phyloP scores from a whole-genome alignment of 2,797 vertebrate genomes.

The Myotis pilosus region DNA sequence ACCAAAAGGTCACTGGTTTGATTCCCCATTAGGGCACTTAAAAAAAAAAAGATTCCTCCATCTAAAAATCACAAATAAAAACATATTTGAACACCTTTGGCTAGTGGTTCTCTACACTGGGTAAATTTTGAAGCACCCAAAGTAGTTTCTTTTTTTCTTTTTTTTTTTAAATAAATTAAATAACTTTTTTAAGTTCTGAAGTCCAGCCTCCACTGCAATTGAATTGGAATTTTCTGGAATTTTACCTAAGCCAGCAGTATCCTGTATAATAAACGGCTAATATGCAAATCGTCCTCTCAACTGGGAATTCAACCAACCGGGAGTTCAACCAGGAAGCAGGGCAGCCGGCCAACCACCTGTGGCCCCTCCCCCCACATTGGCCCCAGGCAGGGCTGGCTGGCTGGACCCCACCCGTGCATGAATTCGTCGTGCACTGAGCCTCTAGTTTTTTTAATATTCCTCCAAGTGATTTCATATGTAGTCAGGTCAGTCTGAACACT shows the following conservation, averaged over 20 bases:
- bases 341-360: too few relatives aligned
- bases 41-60: too few relatives aligned
- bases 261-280: too few relatives aligned
- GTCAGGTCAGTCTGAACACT: background rate
- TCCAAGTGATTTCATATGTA: background rate
- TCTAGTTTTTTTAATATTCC: background rate
- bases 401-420: too few relatives aligned
- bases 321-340: too few relatives aligned
- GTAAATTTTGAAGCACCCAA: background rate
- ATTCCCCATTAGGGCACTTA: background rate
- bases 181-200: background rate
- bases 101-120: background rate
- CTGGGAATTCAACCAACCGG: too few relatives aligned
- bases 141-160: background rate
- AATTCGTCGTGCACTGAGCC: too few relatives aligned
- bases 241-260: background rate
- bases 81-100: background rate
- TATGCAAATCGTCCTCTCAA: too few relatives aligned
- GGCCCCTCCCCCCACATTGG: too few relatives aligned
- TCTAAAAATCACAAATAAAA: background rate
- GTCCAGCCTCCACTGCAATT: background rate
- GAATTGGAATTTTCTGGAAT: background rate
- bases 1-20: background rate
- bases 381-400: too few relatives aligned
- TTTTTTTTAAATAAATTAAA: background rate